These are phyloP conservation scores for Sminthurinus aureus DNA, from an alignment of 2,888 invertebrate genomes.

Conservation along the genomic window DNA sequence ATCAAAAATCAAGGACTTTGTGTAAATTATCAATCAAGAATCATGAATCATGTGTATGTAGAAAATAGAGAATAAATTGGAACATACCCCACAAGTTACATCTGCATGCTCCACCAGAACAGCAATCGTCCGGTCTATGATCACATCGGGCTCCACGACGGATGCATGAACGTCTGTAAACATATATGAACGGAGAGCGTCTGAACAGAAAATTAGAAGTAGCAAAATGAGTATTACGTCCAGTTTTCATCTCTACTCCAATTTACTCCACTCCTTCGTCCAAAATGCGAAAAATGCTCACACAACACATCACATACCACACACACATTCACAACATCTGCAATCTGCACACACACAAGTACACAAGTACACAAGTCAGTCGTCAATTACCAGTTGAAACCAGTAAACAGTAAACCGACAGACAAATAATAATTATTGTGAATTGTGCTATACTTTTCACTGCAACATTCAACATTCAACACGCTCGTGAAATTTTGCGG, in stretches of 20 bases:
- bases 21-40: too few species aligned
- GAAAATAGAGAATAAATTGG: too few species aligned
- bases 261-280: conserved; percentile 40
- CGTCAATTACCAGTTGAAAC: too few species aligned
- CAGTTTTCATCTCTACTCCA: conserved; percentile 33
- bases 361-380: background rate
- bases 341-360: background rate
- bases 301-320: background rate
- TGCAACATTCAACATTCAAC: too few species aligned
- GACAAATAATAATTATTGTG: too few species aligned
- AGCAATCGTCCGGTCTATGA: conserved; percentile 84
- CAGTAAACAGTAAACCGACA: background rate
- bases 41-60: too few species aligned
- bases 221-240: conserved; percentile 46
- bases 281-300: conserved; percentile 24
- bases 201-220: conserved; percentile 66
- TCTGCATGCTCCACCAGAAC: conserved; percentile 83
- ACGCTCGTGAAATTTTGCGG: too few species aligned
- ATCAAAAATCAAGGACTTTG: too few species aligned
- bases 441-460: too few species aligned
- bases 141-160: conserved; percentile 84
- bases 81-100: conserved; percentile 79
- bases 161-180: conserved; percentile 85
- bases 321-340: too few species aligned
- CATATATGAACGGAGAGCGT: conserved; percentile 83